These are phyloP conservation scores for Aplodontia rufa DNA, from an alignment of 2,113 vertebrate genomes.

Conservation along the genomic window DNA sequence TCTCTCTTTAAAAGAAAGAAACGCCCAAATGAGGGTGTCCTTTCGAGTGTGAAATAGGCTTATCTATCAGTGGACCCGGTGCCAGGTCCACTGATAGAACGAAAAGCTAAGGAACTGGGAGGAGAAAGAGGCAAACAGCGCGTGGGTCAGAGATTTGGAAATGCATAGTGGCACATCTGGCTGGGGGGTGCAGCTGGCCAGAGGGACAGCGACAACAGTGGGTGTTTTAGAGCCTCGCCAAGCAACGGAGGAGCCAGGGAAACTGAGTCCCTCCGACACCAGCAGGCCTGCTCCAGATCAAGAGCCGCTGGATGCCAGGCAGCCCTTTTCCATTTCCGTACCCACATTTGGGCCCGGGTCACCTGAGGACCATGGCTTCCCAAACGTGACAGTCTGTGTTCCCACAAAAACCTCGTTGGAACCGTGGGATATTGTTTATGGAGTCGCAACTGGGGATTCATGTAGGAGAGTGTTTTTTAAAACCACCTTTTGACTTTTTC, in stretches of 20 bases:
- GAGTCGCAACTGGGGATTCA: neutral
- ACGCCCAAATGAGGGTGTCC: neutral
- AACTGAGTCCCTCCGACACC: neutral
- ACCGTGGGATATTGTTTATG: neutral
- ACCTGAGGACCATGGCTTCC: neutral
- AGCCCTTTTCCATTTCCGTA: neutral
- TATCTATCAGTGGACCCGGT: no score
- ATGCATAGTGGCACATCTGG: accelerated
- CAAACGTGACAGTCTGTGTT: accelerated
- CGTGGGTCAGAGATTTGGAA: no score
- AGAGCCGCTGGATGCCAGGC: accelerated
- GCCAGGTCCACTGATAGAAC: neutral
- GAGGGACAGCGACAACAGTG: accelerated
- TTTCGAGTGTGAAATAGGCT: slow-evolving; percentile 53
- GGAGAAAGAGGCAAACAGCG: neutral
- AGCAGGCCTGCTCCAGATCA: no score
- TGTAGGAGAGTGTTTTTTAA: neutral
- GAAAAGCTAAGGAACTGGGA: neutral
- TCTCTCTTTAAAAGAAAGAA: no score
- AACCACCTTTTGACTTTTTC: slow-evolving; percentile 16
- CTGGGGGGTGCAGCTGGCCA: neutral
- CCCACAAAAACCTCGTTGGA: neutral
- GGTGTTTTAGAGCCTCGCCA: neutral
- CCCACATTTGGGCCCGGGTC: neutral
- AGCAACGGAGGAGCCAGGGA: neutral